Evolutionary conservation across 2,113 vertebrate species (phyloP).

Genomic region (Chiloscyllium plagiosum): DNA sequence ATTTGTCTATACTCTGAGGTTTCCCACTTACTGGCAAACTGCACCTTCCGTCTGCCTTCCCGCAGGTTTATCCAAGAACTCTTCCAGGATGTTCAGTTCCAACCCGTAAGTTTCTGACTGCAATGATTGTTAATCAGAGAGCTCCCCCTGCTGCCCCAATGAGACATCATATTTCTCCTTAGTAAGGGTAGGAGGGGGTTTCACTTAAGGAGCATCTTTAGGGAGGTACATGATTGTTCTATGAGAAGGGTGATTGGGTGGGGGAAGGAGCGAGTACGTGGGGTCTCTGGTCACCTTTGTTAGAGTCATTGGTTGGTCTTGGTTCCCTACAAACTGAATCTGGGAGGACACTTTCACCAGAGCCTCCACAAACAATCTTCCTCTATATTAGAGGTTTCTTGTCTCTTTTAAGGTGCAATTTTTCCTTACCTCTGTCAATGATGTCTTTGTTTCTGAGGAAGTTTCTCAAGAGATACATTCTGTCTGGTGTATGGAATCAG

Average conservation of each 20-base stretch:
- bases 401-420: not conserved
- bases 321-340: not conserved
- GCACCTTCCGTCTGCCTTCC: conserved; percentile 87
- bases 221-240: not conserved
- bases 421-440: not conserved
- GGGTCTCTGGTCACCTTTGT: not conserved
- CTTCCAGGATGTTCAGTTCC: conserved; percentile 96
- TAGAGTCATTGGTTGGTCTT: not conserved
- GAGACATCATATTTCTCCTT: not conserved
- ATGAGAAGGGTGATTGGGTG: no score
- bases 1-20: conserved; percentile 98
- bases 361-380: not conserved
- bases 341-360: not conserved
- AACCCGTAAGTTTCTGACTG: conserved; percentile 65
- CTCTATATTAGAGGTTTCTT: not conserved
- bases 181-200: not conserved
- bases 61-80: conserved; percentile 97
- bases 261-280: not conserved
- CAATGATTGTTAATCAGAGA: not conserved
- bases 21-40: conserved; percentile 84
- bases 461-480: not conserved
- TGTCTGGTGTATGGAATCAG: not conserved
- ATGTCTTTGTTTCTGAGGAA: not conserved
- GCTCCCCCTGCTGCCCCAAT: no score
- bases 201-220: not conserved